These are phyloP conservation scores for Drosophila navojoa DNA, from an alignment of 1,140 invertebrate genomes.

Conservation along the genomic window DNA sequence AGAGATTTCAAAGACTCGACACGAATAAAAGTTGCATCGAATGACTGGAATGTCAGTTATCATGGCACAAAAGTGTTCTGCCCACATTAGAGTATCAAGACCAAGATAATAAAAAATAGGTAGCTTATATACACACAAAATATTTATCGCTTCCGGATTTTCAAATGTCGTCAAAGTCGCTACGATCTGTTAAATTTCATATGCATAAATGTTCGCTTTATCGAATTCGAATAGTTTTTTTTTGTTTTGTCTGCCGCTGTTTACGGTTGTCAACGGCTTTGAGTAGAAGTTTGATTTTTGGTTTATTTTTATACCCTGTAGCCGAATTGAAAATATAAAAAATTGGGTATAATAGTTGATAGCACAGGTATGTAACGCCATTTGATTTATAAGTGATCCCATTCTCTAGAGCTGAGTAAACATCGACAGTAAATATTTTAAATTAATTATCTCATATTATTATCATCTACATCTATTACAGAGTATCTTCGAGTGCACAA, in stretches of 20 bases:
- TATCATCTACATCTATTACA: not conserved
- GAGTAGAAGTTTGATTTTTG: conserved; percentile 31
- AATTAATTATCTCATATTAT: too few species aligned
- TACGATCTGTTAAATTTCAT: conserved; percentile 65
- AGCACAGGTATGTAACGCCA: too few species aligned
- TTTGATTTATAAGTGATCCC: too few species aligned
- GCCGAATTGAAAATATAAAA: not conserved
- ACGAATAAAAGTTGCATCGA: too few species aligned
- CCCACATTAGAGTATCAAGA: not conserved
- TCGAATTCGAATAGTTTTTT: conserved; percentile 48
- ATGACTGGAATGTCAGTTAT: too few species aligned
- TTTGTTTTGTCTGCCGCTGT: conserved; percentile 43
- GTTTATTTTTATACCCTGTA: conserved; percentile 1
- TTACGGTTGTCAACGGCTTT: conserved; percentile 68
- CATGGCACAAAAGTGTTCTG: not conserved
- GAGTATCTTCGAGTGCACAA: not conserved
- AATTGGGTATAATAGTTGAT: too few species aligned
- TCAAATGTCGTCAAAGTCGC: conserved; percentile 61
- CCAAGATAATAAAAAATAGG: conserved; percentile 43
- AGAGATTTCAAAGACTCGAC: too few species aligned
- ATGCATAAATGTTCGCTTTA: conserved; percentile 75
- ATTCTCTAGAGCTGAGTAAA: too few species aligned
- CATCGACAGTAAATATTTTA: too few species aligned
- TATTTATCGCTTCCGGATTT: conserved; percentile 81
- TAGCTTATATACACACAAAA: conserved; percentile 61